A percentile compares a stretch with the other conserved stretches of the same genome.
Evolutionary conservation across 1,140 invertebrate genomes (phyloP).

Genomic region (Nasonia longicornis): DNA sequence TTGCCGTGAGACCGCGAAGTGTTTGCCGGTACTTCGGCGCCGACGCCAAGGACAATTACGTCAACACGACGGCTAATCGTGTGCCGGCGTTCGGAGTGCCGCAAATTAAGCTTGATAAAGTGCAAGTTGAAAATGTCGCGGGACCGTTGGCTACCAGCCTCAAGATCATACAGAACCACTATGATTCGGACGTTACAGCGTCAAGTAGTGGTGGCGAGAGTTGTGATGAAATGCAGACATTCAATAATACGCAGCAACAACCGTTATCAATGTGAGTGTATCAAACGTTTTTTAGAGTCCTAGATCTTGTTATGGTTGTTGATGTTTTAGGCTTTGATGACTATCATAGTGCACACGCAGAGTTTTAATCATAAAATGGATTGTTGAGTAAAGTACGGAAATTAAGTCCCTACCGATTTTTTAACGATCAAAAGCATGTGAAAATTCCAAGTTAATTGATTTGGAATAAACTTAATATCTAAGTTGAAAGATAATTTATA

Average conservation of each 20-base stretch:
- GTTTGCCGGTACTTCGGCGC: constrained; percentile 74
- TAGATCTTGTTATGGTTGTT: not conserved
- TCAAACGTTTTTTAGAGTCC: not conserved
- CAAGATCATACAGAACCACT: constrained; percentile 76
- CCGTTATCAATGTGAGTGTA: constrained; percentile 81
- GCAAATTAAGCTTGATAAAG: constrained; percentile 69
- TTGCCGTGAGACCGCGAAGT: constrained; percentile 57
- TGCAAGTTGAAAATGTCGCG: constrained; percentile 74
- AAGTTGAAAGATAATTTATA: too few relatives aligned
- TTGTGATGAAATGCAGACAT: constrained; percentile 88
- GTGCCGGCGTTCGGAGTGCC: constrained; percentile 65
- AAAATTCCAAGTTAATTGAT: not conserved
- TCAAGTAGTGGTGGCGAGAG: constrained; percentile 94
- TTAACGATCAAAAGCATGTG: not conserved
- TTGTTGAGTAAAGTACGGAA: not conserved
- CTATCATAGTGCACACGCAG: not conserved
- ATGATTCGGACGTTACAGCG: constrained; percentile 93
- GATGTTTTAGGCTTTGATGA: not conserved
- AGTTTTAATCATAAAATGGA: too few relatives aligned
- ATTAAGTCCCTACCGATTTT: not conserved
- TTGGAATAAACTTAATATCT: not conserved
- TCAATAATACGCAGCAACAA: constrained; percentile 82
- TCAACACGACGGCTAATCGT: constrained; percentile 58
- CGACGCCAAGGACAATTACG: constrained; percentile 69
- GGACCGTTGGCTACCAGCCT: constrained; percentile 80